Conservation (phyloP, 2,888 invertebrate species). For the Erynnis tages region DNA sequence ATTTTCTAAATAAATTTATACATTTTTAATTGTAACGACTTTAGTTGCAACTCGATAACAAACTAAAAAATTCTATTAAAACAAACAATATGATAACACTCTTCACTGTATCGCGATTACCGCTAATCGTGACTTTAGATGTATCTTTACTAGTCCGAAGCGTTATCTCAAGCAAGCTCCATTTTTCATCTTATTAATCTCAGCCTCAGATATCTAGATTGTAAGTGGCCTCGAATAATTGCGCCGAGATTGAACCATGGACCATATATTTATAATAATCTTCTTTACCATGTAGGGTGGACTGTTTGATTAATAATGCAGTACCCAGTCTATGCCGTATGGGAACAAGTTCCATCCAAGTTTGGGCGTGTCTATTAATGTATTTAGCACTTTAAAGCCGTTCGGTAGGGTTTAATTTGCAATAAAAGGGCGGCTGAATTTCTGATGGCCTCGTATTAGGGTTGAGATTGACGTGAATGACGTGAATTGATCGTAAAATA, state of each 20-base stretch:
- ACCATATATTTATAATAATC: constrained; percentile 35
- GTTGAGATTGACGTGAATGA: not conserved
- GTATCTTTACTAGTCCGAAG: constrained; percentile 12
- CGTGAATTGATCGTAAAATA: no score
- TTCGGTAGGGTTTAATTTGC: constrained; percentile 9
- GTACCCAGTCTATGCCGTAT: constrained; percentile 21
- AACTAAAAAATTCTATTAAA: no score
- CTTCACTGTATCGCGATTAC: no score
- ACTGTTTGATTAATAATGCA: constrained; percentile 34
- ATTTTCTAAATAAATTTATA: no score
- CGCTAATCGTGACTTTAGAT: constrained; percentile 5
- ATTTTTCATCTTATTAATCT: constrained; percentile 28
- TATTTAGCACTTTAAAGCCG: not conserved
- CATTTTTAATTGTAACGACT: no score
- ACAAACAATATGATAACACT: no score
- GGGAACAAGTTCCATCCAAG: not conserved
- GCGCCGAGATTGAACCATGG: constrained; percentile 17
- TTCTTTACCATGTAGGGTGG: constrained; percentile 39
- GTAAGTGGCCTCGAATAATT: constrained; percentile 26
- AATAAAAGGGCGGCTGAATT: not conserved
- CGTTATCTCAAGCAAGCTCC: constrained; percentile 7
- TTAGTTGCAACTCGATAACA: no score
- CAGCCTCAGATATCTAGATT: constrained; percentile 22
- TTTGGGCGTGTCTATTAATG: not conserved
- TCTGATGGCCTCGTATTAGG: not conserved